These are phyloP conservation scores for Picus viridis DNA, from an alignment of 2,797 vertebrate species.

Conservation along the genomic window DNA sequence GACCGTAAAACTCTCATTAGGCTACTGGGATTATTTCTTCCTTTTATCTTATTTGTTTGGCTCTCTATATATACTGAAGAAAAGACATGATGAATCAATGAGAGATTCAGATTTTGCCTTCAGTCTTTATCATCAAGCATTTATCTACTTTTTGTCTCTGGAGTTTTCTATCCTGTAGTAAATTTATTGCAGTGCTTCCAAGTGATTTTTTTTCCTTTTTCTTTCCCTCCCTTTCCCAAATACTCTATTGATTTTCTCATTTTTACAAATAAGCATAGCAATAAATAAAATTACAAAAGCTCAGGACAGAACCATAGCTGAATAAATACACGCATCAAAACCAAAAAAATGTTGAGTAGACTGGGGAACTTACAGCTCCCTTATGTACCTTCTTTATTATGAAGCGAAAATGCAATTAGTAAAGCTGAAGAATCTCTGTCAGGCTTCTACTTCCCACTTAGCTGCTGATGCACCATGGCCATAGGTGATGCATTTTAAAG, in stretches of 20 bases:
- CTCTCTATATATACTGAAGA: conserved; percentile 54
- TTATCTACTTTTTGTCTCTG: conserved; percentile 69
- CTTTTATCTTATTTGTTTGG: conserved; percentile 58
- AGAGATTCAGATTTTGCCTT: conserved; percentile 64
- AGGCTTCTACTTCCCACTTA: not conserved
- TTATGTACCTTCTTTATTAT: conserved; percentile 22
- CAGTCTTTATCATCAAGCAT: conserved; percentile 56
- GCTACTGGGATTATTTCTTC: conserved; percentile 48
- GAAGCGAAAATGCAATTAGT: conserved; percentile 53
- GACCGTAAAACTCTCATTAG: conserved; percentile 68
- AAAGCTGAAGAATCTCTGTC: conserved; percentile 1
- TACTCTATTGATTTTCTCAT: conserved; percentile 63
- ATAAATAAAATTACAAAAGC: conserved; percentile 63
- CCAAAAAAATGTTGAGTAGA: conserved; percentile 32
- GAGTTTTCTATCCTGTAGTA: conserved; percentile 54
- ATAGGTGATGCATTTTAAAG: not conserved
- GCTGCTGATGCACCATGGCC: not conserved
- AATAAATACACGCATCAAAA: conserved; percentile 59
- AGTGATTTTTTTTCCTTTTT: not conserved
- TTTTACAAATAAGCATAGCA: conserved; percentile 67
- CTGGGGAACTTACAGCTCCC: conserved; percentile 42
- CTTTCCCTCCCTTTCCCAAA: conserved; percentile 31
- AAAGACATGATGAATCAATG: conserved; percentile 58
- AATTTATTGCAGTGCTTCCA: conserved; percentile 24
- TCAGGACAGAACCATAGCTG: conserved; percentile 34